These are phyloP conservation scores for Neuroscelio doddi DNA, from an alignment of 2,888 invertebrate genomes.

Conservation along the genomic window DNA sequence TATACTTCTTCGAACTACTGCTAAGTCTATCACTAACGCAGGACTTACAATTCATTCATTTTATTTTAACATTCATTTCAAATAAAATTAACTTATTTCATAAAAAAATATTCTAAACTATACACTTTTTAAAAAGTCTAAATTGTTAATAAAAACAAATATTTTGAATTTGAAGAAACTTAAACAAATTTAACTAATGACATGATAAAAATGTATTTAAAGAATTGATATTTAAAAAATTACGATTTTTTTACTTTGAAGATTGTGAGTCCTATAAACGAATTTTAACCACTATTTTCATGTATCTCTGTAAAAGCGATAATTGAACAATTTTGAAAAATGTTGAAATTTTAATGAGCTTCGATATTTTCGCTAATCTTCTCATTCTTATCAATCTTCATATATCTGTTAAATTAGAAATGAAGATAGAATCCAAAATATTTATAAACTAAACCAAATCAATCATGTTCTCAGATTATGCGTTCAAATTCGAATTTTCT, in stretches of 20 bases:
- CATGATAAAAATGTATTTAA: too few species aligned
- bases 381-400: background rate
- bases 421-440: background rate
- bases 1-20: conserved; percentile 3
- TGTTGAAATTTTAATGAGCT: background rate
- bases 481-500: background rate
- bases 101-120: too few species aligned
- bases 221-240: too few species aligned
- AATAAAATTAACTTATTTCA: too few species aligned
- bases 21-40: background rate
- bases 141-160: background rate
- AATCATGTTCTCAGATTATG: background rate
- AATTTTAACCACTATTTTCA: background rate
- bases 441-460: too few species aligned
- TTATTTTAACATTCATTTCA: too few species aligned
- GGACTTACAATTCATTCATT: background rate
- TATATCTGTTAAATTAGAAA: background rate
- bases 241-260: background rate
- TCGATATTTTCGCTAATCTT: background rate
- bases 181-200: too few species aligned
- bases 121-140: too few species aligned
- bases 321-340: background rate
- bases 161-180: background rate
- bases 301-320: conserved; percentile 7
- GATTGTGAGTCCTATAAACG: background rate